Percentiles rank a stretch among this genome's conserved stretches.
Evolutionary conservation across 2,797 vertebrate species (phyloP).

Genomic region (Tapirus indicus): DNA sequence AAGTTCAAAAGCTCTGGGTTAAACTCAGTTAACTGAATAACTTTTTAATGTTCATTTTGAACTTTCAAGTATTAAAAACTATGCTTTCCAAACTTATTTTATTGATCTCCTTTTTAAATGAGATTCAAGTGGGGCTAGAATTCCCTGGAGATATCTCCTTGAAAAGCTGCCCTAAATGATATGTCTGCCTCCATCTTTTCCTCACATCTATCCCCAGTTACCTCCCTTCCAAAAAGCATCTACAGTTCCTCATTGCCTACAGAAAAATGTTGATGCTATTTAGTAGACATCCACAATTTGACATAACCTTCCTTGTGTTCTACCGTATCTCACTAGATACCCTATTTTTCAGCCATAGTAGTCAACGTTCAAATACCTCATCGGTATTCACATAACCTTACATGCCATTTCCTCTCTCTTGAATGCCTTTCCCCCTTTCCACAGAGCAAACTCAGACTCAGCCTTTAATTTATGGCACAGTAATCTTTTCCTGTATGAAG

Average conservation of each 20-base stretch:
- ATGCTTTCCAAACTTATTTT: not conserved
- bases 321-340: accelerated
- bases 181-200: not conserved
- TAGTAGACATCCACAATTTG: no score
- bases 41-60: not conserved
- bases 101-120: not conserved
- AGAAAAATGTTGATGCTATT: not conserved
- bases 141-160: not conserved
- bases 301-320: no score
- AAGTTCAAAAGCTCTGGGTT: not conserved
- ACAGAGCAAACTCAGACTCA: not conserved
- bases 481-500: not conserved
- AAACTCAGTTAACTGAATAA: not conserved
- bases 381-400: accelerated
- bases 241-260: not conserved
- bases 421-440: no score
- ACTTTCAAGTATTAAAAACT: not conserved
- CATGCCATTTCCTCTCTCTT: accelerated
- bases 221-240: accelerated
- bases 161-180: not conserved
- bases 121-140: not conserved
- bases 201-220: not conserved
- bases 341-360: accelerated
- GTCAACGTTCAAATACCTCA: not conserved
- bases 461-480: not conserved